Conservation (phyloP, 2,888 invertebrate species). For the Caradrina clavipalpis region DNA sequence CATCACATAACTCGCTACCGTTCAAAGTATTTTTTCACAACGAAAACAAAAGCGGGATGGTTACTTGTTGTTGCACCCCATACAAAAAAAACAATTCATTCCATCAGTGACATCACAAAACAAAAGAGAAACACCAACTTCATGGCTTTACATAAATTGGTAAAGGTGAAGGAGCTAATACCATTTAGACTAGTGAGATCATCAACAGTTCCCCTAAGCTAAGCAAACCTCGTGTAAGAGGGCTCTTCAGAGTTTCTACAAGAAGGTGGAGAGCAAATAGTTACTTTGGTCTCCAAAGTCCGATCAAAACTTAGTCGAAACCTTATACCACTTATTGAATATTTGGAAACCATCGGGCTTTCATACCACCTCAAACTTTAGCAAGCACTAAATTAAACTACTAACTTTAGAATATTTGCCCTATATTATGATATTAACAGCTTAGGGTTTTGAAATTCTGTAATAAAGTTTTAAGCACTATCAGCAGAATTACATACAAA, state of each 20-base stretch:
- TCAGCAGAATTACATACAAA: conserved; percentile 21
- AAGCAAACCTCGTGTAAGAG: neutral
- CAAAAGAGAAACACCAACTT: no score
- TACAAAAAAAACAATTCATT: no score
- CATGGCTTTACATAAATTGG: neutral
- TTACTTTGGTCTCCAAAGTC: conserved; percentile 29
- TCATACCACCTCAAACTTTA: conserved; percentile 27
- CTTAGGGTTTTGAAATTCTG: neutral
- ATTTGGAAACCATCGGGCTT: conserved; percentile 41
- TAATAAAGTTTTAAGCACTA: neutral
- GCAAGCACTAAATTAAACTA: conserved; percentile 49
- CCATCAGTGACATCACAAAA: no score
- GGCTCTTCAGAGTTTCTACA: neutral
- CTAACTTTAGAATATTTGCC: conserved; percentile 24
- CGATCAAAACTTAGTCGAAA: conserved; percentile 12
- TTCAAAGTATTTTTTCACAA: no score
- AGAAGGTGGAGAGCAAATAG: conserved; percentile 27
- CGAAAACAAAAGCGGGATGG: no score
- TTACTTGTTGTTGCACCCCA: no score
- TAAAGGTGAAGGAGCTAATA: neutral
- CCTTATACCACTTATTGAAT: conserved; percentile 41
- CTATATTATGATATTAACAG: conserved; percentile 15
- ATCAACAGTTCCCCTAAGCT: neutral
- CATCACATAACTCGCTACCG: no score
- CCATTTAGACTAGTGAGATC: neutral